These are phyloP conservation scores for Xylocopa sonorina DNA, from an alignment of 1,140 invertebrate species.

Conservation along the genomic window DNA sequence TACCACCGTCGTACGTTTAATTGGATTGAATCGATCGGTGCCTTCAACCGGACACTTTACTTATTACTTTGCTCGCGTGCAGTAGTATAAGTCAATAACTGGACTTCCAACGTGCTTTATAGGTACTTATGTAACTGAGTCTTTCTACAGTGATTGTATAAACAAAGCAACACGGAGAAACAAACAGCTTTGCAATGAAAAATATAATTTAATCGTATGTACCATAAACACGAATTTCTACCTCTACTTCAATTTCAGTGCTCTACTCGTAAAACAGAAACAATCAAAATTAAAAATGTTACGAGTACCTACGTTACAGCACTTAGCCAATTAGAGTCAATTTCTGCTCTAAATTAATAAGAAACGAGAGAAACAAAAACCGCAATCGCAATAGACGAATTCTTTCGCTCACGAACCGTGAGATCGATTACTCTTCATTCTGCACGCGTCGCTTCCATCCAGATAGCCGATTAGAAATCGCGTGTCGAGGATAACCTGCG, in stretches of 20 bases:
- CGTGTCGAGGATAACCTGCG: background rate
- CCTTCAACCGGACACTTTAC: background rate
- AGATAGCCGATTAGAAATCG: slow-evolving; percentile 5
- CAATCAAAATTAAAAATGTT: too few relatives aligned
- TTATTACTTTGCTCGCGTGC: background rate
- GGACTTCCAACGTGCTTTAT: background rate
- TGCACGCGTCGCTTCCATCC: background rate
- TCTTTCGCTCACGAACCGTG: background rate
- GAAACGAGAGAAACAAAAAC: too few relatives aligned
- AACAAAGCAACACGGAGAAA: background rate
- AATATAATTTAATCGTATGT: too few relatives aligned
- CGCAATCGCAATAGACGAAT: background rate
- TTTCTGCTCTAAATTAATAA: too few relatives aligned
- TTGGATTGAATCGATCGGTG: slow-evolving; percentile 5
- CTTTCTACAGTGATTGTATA: background rate
- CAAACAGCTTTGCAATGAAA: too few relatives aligned
- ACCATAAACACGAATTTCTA: too few relatives aligned
- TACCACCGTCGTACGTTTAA: background rate
- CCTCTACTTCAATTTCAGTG: too few relatives aligned
- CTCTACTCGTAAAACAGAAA: too few relatives aligned
- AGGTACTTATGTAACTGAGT: slow-evolving; percentile 2
- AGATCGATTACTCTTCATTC: background rate
- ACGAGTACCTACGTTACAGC: too few relatives aligned
- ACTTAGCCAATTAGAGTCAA: too few relatives aligned
- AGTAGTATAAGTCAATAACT: slow-evolving; percentile 20